A percentile compares a stretch with the other conserved stretches of the same genome.
phyloP scores from a whole-genome alignment of 1,140 invertebrate species.

The Eubasilissa regina region DNA sequence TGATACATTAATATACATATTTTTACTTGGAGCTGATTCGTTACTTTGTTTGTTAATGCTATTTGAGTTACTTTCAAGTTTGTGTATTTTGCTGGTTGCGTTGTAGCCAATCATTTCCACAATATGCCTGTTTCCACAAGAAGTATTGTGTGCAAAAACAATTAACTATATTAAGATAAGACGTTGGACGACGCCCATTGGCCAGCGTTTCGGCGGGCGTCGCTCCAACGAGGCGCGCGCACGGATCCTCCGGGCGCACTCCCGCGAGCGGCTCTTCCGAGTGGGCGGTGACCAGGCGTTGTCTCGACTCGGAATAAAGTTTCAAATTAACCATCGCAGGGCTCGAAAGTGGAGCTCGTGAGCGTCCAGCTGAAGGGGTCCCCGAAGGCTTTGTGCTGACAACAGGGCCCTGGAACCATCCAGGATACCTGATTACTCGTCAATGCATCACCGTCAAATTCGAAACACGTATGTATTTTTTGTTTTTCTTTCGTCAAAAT shows the following conservation, averaged over 20 bases:
- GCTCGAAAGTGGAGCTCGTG: constrained; percentile 18
- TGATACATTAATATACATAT: too few species aligned
- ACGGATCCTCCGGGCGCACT: neutral
- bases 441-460: constrained; percentile 27
- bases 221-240: neutral
- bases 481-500: too few species aligned
- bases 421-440: neutral
- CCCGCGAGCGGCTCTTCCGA: neutral
- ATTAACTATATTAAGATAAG: neutral
- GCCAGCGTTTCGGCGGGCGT: constrained; percentile 1
- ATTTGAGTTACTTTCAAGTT: too few species aligned
- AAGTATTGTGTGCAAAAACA: neutral
- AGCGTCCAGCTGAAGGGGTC: neutral
- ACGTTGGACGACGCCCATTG: neutral
- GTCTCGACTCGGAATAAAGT: neutral
- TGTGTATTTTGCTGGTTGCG: too few species aligned
- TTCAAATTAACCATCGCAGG: constrained; percentile 6
- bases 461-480: constrained; percentile 3
- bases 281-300: neutral
- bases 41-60: too few species aligned
- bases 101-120: neutral
- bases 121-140: neutral
- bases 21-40: too few species aligned
- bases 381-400: neutral
- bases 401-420: neutral